Base-by-base conservation (phyloP, 2,113 vertebrate genomes). In the Eulemur rufifrons region DNA sequence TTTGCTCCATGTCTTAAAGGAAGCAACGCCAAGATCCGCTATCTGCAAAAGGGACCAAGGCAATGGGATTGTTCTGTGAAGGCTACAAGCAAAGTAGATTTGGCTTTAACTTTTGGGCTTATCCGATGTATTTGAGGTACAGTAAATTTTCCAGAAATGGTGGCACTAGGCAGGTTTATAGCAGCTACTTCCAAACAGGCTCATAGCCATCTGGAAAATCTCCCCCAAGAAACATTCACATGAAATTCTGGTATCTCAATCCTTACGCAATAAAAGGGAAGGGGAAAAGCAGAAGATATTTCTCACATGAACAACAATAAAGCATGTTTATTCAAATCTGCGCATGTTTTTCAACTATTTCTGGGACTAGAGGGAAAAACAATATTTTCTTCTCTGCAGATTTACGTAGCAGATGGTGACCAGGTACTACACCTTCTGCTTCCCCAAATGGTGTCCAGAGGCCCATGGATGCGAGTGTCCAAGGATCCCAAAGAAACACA, bases 21-120 rank as follows among this genome's bases (percentile, higher is more conserved):
- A 99, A 76, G 99, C 99, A 59, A 99, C 98, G 2, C 99, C 99
- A 0, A 99, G 99, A 95, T 99, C 99, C 61, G 99, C 99, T 93
- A 99, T 99, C 99, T 99, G 95, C 83, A 89, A 96, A 94, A 96
- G 14, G 59, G 61, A 74, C 25, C 8, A 23, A 1, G 14, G 64
- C 86, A 63, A 4, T 0, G 0, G 9, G 50, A 84, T 23, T 25
- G 69, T 8, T 88, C 15, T 69, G 68, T 7, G 77, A 96, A 3
- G 18, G 52, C 37, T 64, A 73, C 5, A 42, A 42, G 56, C 69
- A 45, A 77, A n/a, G n/a, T n/a, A n/a, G 32, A 34, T 47, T 64
- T 56, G 14, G 63, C 47, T 73, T 85, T 42, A 47, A 69, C 42
- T 45, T 1, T 8, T 42, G 78, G 69, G 17, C 50, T 86, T 82